Base-by-base conservation (phyloP, 2,797 vertebrate genomes). In the Sebastes trivittatus region DNA sequence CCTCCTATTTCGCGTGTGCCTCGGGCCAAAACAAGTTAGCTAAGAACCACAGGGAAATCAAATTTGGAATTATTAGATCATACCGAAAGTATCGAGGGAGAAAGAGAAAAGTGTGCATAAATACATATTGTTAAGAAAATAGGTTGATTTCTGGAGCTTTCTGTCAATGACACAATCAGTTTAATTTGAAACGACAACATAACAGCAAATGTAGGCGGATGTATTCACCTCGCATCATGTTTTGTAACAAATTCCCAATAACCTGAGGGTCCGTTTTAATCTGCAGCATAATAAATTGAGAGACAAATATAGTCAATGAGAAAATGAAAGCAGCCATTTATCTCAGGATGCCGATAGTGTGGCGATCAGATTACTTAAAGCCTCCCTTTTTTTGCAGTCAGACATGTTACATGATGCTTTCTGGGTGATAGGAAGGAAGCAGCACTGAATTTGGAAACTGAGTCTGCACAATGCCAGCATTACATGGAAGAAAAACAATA, bases 41-140 rank as follows among this genome's bases (percentile, higher is more conserved):
- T 23, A 78, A 76, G 87, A 93, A 93, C 95, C 93, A 79, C 89
- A 93, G 95, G 95, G 95, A 96, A 96, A 96, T 96, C 95, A 95
- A 93, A 94, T 91, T 90, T 87, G 77, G 87, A 93, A 90, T 92
- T 90, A 94, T 93, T 94, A 93, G 92, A 93, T 93, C 84, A 85
- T 80, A 89, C n/a, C 32, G 55, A 80, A 78, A 75, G 77, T 68
- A 85, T 89, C 93, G 4, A 77, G 84, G 86, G 88, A 91, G 70
- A 77, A 75, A 78, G 82, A 86, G 75, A 82, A 81, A 86, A 84
- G 62, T 81, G 81, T 80, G 71, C 81, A 94, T 92, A 94, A 94
- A 94, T 90, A 91, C 73, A 85, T 88, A 84, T 91, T 93, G 87
- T 90, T 76, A 56, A 42, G 71, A 88, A 93, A 93, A 93, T 83